Evolutionary conservation across 2,113 vertebrate species (phyloP), one percentile per base, ranked within the genome.

Genomic region (Eublepharis macularius): DNA sequence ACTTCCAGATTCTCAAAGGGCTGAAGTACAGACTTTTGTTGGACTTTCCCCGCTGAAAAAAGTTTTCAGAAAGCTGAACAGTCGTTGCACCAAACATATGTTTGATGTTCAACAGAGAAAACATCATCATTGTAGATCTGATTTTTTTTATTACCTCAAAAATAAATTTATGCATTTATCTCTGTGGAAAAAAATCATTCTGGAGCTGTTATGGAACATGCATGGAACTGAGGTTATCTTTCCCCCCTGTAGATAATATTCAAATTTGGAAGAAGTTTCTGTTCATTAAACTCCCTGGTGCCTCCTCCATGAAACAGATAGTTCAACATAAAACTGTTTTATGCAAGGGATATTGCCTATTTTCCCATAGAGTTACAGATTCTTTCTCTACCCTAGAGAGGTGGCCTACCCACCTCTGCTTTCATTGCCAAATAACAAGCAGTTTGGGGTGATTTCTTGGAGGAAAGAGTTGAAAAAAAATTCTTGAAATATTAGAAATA

Each of bases 331-430:
- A 57, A 49, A 21, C 0, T 0, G 12, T 4, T 83, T 63, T 12
- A 69, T 73, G 0, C 24, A 51, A 32, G 83, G 87, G 79, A 87
- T 32, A 0, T 47, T 16, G 86, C 47, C 84, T 19, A 68, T 0
- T 82, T 92, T 92, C 85, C 89, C 91, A 92, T 81, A 83, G 85
- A 72, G 24, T 6, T 45, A 39, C 6, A 32, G 66, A 66, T 88
- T 92, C 81, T 79, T 93, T 24, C 83, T 7, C 0, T 49, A 83
- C 66, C 85, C 75, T 32, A n/a, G 51, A 84, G 73, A 76, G 72
- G 47, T 79, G 91, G 89, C 86, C 87, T 86, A 45, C 69, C 80
- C 77, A 66, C 45, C 78, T 54, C 36, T 69, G 1, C 69, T 68
- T 29, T 57, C 73, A 81, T 80, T 36, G 1, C 0, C 0, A 6